Conservation (phyloP, 2,888 invertebrate species). For the Vanessa cardui region DNA sequence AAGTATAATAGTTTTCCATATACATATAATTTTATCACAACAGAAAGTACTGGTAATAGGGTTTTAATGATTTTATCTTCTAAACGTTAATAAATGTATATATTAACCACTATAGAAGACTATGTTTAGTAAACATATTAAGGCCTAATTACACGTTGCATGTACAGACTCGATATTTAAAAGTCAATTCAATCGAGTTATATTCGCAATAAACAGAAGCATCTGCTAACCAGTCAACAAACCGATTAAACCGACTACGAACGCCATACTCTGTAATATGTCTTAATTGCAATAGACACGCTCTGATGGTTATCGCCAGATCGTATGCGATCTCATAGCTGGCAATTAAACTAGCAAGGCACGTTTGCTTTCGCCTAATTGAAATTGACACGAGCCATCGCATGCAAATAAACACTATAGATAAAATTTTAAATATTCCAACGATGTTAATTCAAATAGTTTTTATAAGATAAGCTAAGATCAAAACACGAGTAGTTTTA, state of each 20-base stretch:
- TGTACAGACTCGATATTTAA: not conserved
- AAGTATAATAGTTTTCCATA: too few species aligned
- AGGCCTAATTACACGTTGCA: too few species aligned
- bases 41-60: too few species aligned
- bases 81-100: too few species aligned
- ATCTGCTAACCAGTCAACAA: slow-evolving; percentile 26
- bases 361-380: slow-evolving; percentile 63
- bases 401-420: slow-evolving; percentile 39
- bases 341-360: slow-evolving; percentile 55
- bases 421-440: slow-evolving; percentile 13
- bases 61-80: too few species aligned
- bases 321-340: slow-evolving; percentile 46
- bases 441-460: slow-evolving; percentile 2
- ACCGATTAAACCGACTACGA: slow-evolving; percentile 20
- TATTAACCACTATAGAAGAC: too few species aligned
- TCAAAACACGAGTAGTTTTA: not conserved
- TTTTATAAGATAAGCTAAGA: not conserved
- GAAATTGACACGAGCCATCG: slow-evolving; percentile 51
- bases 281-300: slow-evolving; percentile 46
- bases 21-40: too few species aligned
- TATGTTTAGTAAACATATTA: too few species aligned
- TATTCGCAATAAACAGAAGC: slow-evolving; percentile 21
- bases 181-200: slow-evolving; percentile 3
- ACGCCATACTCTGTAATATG: slow-evolving; percentile 28
- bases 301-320: slow-evolving; percentile 34